Conservation (phyloP, 2,113 vertebrate species). For the Cephalopterus ornatus region DNA sequence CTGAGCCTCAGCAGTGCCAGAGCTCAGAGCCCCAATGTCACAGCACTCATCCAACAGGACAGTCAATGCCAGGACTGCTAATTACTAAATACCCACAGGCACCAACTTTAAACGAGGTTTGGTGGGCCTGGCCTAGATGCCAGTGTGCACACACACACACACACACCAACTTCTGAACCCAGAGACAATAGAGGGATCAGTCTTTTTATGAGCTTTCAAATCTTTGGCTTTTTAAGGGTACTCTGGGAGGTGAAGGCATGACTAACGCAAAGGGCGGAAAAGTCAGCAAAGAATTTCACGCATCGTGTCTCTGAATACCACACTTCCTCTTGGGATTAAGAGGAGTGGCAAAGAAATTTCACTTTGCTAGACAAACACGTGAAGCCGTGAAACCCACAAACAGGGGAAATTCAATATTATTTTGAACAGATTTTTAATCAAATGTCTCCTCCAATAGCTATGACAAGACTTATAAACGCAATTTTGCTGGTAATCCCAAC, state of each 20-base stretch:
- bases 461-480: neutral
- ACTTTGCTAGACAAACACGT: neutral
- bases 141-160: neutral
- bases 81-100: neutral
- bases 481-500: neutral
- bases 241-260: neutral
- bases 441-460: neutral
- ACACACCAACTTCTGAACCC: neutral
- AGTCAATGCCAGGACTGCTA: neutral
- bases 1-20: neutral
- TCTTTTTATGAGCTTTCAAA: neutral
- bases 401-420: neutral
- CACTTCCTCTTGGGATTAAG: slow-evolving; percentile 26
- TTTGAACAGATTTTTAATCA: neutral
- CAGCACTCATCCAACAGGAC: neutral
- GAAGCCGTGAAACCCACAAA: neutral
- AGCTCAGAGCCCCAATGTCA: neutral
- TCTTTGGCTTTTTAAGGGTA: neutral
- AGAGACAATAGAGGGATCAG: neutral
- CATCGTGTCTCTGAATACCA: neutral
- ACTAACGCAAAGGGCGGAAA: neutral
- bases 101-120: neutral
- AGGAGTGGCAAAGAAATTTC: slow-evolving; percentile 22
- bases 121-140: neutral
- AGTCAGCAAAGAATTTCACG: slow-evolving; percentile 39